A percentile compares a stretch with the other conserved stretches of the same genome.
These are phyloP conservation scores for Drosophila cardini DNA, from an alignment of 1,140 invertebrate genomes.

Conservation along the genomic window DNA sequence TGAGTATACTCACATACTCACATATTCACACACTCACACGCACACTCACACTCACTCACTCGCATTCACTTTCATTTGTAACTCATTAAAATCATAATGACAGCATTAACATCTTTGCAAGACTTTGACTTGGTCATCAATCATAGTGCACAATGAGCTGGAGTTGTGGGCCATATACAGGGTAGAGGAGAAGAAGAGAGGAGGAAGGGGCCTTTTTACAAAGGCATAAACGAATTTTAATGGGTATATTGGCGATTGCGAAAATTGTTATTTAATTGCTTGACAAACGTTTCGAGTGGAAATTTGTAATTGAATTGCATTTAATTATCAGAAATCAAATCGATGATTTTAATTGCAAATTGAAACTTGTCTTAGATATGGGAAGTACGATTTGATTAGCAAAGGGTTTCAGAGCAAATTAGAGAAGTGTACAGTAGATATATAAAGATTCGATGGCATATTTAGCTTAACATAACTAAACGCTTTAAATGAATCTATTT, in stretches of 20 bases:
- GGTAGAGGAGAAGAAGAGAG: not conserved
- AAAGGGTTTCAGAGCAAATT: too few relatives aligned
- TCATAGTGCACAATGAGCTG: constrained; percentile 52
- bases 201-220: constrained; percentile 8
- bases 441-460: too few relatives aligned
- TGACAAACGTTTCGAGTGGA: constrained; percentile 39
- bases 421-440: too few relatives aligned
- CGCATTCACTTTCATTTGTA: constrained; percentile 67
- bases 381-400: too few relatives aligned
- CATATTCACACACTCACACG: not conserved
- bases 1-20: not conserved
- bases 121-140: constrained; percentile 58
- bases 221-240: constrained; percentile 67
- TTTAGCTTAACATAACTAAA: too few relatives aligned
- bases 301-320: constrained; percentile 45
- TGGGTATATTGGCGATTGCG: constrained; percentile 64
- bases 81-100: constrained; percentile 79
- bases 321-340: constrained; percentile 25
- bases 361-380: constrained; percentile 52
- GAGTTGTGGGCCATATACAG: not conserved
- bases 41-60: not conserved
- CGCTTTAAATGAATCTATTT: too few relatives aligned
- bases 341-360: constrained; percentile 20
- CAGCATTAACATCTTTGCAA: constrained; percentile 51
- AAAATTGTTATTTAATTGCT: constrained; percentile 73